Evolutionary conservation across 2,888 invertebrate species (phyloP).

Genomic region (Nudaria mundana): DNA sequence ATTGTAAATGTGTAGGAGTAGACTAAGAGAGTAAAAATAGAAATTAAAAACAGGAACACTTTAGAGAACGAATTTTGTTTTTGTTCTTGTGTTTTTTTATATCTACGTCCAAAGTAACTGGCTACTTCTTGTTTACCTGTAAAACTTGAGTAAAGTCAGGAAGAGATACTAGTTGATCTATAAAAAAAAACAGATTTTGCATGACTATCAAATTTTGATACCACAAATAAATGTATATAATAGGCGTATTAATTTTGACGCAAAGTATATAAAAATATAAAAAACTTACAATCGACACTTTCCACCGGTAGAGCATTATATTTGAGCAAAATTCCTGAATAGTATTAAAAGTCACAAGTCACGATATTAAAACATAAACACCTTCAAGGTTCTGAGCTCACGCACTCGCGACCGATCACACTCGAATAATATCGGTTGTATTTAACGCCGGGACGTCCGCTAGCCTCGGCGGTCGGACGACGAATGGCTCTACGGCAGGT

Average conservation of each 20-base stretch:
- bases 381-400: conserved; percentile 40
- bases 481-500: conserved; percentile 55
- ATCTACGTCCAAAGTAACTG: too few species aligned
- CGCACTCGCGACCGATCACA: conserved; percentile 49
- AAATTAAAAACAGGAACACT: too few species aligned
- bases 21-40: too few species aligned
- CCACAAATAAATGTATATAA: too few species aligned
- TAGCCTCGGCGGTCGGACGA: conserved; percentile 43
- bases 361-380: conserved; percentile 57
- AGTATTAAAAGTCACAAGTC: conserved; percentile 57
- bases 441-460: conserved; percentile 34
- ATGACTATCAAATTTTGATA: background rate
- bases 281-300: conserved; percentile 59
- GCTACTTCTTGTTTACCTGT: too few species aligned
- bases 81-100: too few species aligned
- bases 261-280: conserved; percentile 44
- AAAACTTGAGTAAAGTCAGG: too few species aligned
- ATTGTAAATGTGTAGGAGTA: too few species aligned
- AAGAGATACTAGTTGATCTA: background rate
- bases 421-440: conserved; percentile 11
- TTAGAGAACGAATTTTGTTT: too few species aligned
- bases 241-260: background rate
- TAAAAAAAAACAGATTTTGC: background rate
- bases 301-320: conserved; percentile 41
- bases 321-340: conserved; percentile 43